Evolutionary conservation across 2,113 vertebrate genomes (phyloP), one percentile per base, ranked within the genome.

Genomic region (Riparia riparia): DNA sequence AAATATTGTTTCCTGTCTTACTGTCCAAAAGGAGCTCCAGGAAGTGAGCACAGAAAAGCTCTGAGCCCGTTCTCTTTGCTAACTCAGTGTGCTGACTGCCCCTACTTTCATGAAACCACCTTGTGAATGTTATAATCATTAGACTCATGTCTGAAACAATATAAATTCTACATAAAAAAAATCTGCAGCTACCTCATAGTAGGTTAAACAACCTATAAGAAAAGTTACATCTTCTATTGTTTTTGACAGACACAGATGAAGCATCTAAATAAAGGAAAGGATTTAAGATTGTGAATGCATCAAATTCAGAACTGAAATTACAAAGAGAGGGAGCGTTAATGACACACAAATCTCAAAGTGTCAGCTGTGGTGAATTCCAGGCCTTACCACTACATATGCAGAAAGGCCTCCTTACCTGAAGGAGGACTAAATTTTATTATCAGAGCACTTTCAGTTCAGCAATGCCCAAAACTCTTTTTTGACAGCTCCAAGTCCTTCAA

Each of bases 381-480:
- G 12, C 77, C 54, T 58, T 17, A 32, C 8, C 64, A 47, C 12
- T 28, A 5, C 0, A 0, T 5, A 2, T n/a, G 22, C 4, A 49
- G 60, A 91, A 91, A 64, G 18, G 42, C 6, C 37, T 69, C 21
- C n/a, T 60, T 44, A 73, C 14, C 14, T 31, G 42, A 74, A 70
- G 17, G 10, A 45, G 14, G 25, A 66, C 2, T 28, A 28, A 25
- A 63, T 70, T 56, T 84, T 84, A 57, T 16, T 65, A 22, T 29
- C 47, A 81, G 0, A 2, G 21, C 19, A 87, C 54, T 66, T 39
- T 84, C 50, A 69, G 64, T 24, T 91, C 60, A 91, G 72, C 53
- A 60, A 73, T 28, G 8, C 7, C 11, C 14, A 79, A 56, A 14
- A 47, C 29, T 71, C 18, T 65, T 34, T 65, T 53, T 41, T 63